Conservation (phyloP, 2,888 invertebrate genomes). For the Leptarthrus brevirostris region DNA sequence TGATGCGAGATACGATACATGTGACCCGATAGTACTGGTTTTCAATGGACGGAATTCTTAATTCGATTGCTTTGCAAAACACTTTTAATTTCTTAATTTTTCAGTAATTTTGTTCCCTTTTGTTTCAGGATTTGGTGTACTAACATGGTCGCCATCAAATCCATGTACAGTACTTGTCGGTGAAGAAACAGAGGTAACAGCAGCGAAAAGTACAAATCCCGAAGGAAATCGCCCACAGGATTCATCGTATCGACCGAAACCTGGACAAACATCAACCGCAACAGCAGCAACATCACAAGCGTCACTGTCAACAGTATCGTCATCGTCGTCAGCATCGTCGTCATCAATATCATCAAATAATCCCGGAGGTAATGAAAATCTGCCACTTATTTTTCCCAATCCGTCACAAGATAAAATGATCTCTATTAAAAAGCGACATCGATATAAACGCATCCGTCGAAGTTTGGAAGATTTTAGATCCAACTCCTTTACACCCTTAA, state of each 20-base stretch:
- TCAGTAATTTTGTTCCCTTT: background rate
- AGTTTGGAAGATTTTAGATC: slow-evolving; percentile 42
- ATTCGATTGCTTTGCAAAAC: too few species aligned
- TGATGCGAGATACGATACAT: too few species aligned
- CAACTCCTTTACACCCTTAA: slow-evolving; percentile 29
- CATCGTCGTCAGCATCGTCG: slow-evolving; percentile 78
- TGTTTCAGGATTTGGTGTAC: slow-evolving; percentile 79
- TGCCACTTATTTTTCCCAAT: background rate
- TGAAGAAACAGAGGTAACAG: slow-evolving; percentile 76
- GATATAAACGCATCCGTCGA: slow-evolving; percentile 50
- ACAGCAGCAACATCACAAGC: slow-evolving; percentile 69
- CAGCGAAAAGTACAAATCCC: slow-evolving; percentile 77
- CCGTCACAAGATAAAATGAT: background rate
- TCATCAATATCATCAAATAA: slow-evolving; percentile 67
- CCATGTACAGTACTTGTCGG: slow-evolving; percentile 87
- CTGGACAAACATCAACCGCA: slow-evolving; percentile 64
- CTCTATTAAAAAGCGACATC: background rate
- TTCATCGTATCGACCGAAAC: slow-evolving; percentile 73
- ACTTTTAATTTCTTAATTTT: too few species aligned
- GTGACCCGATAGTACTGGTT: too few species aligned
- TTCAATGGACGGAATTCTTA: too few species aligned
- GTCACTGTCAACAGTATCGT: slow-evolving; percentile 69
- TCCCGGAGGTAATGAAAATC: slow-evolving; percentile 63
- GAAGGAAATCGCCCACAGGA: slow-evolving; percentile 79
- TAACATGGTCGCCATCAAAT: slow-evolving; percentile 86